Base-by-base conservation (phyloP, 2,797 vertebrate genomes). In the Adrianichthys oophorus region DNA sequence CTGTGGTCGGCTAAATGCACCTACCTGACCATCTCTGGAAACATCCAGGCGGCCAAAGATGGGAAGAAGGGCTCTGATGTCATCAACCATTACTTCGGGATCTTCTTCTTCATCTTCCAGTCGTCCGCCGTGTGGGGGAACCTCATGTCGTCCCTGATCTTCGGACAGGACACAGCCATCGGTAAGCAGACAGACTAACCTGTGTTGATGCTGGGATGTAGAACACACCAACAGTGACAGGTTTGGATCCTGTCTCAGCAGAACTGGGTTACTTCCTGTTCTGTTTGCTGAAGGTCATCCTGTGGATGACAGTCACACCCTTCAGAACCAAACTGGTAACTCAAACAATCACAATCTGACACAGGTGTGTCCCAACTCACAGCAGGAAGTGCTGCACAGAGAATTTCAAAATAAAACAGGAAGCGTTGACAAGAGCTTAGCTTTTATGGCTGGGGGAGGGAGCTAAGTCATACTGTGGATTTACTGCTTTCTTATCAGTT, bases 101-200 rank as follows among this genome's bases (percentile, higher is more conserved):
- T 96, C 77, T 99, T 98, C 91, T 99, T 98, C 56, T 92, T 98
- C 72, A 89, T 98, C 61, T 96, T 95, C 53, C 97, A 98, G 85
- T 96, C 95, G 0, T 93, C 97, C 0, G 94, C 92, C 0, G 92
- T 98, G 46, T 98, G 95, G 94, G 97, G 97, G 56, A 98, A 98
- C 87, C 92, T 98, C 72, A 95, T 98, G 83, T 98, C 97, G 0
- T 98, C 96, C 0, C 90, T 98, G 66, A 94, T 98, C 72, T 91
- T 99, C 2, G 85, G 90, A 45, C 94, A 95, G 76, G 90, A 84
- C 49, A 48, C 86, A 40, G 78, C 14, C 2, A 84, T 89, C 85
- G 91, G 97, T 98, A 63, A 15, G 74, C 16, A 17, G 24, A 26
- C 8, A 6, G 29, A 0, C 13, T 7, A 7, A 6, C 37, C 7